Percentiles rank a stretch among this genome's conserved stretches.
Conservation (phyloP, 92 coral and sea anemone genomes). For the Actinernus sp. region DNA sequence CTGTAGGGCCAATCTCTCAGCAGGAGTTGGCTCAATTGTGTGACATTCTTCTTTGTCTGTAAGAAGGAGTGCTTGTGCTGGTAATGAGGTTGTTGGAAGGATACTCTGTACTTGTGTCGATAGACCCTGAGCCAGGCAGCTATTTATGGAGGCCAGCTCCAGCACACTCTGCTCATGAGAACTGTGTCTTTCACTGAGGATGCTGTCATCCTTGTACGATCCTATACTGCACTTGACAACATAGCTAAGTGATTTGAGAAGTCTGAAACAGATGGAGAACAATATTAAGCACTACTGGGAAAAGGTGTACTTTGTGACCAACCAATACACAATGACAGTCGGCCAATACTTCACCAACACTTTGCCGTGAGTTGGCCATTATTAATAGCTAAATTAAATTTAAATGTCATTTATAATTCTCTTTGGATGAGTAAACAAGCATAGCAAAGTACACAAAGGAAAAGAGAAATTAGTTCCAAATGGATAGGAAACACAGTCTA, state of each 20-base stretch:
- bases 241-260: slow-evolving; percentile 43
- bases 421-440: too few relatives aligned
- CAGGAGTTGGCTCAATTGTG: slow-evolving; percentile 82
- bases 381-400: too few relatives aligned
- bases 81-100: slow-evolving; percentile 58
- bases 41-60: slow-evolving; percentile 47
- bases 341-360: too few relatives aligned
- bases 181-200: neutral
- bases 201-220: slow-evolving; percentile 1
- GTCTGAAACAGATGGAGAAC: slow-evolving; percentile 20
- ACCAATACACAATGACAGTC: too few relatives aligned
- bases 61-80: slow-evolving; percentile 46
- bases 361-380: too few relatives aligned
- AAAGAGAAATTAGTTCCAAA: too few relatives aligned
- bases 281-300: too few relatives aligned
- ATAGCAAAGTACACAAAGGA: too few relatives aligned
- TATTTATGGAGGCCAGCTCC: slow-evolving; percentile 81
- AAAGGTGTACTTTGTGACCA: too few relatives aligned
- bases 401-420: too few relatives aligned
- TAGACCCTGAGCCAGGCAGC: slow-evolving; percentile 76
- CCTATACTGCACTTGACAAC: slow-evolving; percentile 24
- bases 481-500: too few relatives aligned
- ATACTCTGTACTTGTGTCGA: slow-evolving; percentile 26
- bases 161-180: slow-evolving; percentile 78
- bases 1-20: slow-evolving; percentile 92